Percentiles rank a stretch among this genome's conserved stretches.
Evolutionary conservation across 2,888 invertebrate genomes (phyloP).

Genomic region (Pyrrhosoma nymphula): DNA sequence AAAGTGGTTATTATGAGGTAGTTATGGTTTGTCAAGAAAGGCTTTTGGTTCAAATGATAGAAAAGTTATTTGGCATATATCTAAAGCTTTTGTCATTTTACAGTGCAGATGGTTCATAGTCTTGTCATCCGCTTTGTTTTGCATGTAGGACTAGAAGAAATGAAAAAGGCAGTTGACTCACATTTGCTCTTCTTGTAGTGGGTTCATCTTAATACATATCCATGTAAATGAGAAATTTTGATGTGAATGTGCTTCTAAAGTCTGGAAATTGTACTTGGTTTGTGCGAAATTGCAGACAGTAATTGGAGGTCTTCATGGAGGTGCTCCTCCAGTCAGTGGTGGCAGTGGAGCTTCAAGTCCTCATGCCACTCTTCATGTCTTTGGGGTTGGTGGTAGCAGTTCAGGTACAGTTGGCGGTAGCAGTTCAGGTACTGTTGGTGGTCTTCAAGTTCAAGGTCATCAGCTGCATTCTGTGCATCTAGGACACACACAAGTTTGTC

Average conservation of each 20-base stretch:
- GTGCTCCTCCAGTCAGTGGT: conserved; percentile 71
- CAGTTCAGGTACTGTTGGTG: conserved; percentile 68
- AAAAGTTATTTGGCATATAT: too few species aligned
- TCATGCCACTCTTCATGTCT: conserved; percentile 55
- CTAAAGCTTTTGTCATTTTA: too few species aligned
- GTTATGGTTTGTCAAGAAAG: too few species aligned
- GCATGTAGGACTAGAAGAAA: background rate
- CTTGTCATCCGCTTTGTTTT: background rate
- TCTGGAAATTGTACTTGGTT: background rate
- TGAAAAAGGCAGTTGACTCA: background rate
- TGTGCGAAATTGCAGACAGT: conserved; percentile 68
- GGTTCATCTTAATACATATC: background rate
- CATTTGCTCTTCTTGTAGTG: background rate
- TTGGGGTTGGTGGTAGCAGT: conserved; percentile 48
- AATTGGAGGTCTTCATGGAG: conserved; percentile 71
- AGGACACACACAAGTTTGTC: conserved; percentile 70
- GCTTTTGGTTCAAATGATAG: too few species aligned
- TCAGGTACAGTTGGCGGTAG: conserved; percentile 69
- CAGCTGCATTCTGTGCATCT: conserved; percentile 72
- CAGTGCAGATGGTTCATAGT: too few species aligned
- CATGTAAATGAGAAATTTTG: background rate
- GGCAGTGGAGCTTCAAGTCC: conserved; percentile 55
- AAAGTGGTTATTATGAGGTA: background rate
- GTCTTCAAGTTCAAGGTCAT: conserved; percentile 70
- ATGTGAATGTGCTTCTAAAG: background rate